phyloP scores from a whole-genome alignment of 1,140 invertebrate genomes.

The Drosophila repletoides region DNA sequence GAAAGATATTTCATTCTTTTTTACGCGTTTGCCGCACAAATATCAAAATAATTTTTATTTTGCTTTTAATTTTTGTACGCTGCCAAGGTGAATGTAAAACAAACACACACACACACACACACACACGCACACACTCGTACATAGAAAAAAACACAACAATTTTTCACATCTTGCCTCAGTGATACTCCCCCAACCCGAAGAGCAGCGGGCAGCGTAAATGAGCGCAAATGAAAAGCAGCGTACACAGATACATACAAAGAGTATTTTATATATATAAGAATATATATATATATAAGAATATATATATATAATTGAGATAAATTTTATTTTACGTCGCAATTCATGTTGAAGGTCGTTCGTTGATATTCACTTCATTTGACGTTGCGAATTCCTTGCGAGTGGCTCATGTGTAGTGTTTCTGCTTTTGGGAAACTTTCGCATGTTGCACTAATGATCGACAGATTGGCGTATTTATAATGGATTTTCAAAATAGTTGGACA shows the following conservation, averaged over 20 bases:
- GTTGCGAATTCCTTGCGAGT: conserved; percentile 64
- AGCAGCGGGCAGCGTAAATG: conserved; percentile 18
- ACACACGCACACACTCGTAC: background rate
- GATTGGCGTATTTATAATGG: conserved; percentile 3
- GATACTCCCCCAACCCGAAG: conserved; percentile 13
- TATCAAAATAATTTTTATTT: conserved; percentile 68
- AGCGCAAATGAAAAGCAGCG: conserved; percentile 32
- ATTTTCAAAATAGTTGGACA: conserved; percentile 7
- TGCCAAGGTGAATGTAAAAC: conserved; percentile 77
- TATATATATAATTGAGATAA: conserved; percentile 75
- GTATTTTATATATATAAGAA: conserved; percentile 11
- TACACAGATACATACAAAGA: conserved; percentile 8
- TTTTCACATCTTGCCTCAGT: conserved; percentile 58
- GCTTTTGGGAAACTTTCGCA: conserved; percentile 11
- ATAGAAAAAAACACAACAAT: conserved; percentile 33
- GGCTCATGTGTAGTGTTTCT: conserved; percentile 41
- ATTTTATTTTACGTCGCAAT: conserved; percentile 80
- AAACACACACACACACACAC: conserved; percentile 35
- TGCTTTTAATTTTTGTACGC: conserved; percentile 60
- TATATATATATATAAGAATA: conserved; percentile 20
- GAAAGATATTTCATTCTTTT: conserved; percentile 63
- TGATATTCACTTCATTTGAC: conserved; percentile 76
- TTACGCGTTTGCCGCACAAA: conserved; percentile 51
- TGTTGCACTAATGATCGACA: conserved; percentile 27
- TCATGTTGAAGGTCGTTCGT: conserved; percentile 80